Base-by-base conservation (phyloP, 1,140 invertebrate species). In the Meteorus sp. region DNA sequence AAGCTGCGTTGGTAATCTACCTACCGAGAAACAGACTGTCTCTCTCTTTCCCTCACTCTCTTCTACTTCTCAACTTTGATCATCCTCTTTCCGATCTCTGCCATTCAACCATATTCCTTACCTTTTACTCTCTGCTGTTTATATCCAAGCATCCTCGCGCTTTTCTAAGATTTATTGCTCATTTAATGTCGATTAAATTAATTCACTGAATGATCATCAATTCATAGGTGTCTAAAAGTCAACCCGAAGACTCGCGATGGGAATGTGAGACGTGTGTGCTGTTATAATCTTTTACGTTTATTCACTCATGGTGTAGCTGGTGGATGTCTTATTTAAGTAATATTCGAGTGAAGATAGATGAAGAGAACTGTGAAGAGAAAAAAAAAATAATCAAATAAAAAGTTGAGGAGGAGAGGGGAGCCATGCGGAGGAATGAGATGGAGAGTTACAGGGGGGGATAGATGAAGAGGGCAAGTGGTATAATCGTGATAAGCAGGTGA, bases 401-500 rank as follows among this genome's bases (percentile, higher is more conserved):
- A n/a, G n/a, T n/a, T n/a, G n/a, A n/a, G n/a, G n/a, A n/a, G n/a
- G n/a, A n/a, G n/a, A n/a, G n/a, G n/a, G n/a, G n/a, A n/a, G n/a
- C n/a, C n/a, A n/a, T n/a, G n/a, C n/a, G n/a, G n/a, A n/a, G 51
- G 41, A 35, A 53, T 3, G 27, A 56, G 52, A 53, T 44, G 50
- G 17, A 61, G 55, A 22, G 35, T 44, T 53, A 59, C 29, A 51
- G 48, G 44, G 62, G 41, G 44, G 51, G 59, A 35, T 65, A 53
- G 61, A 45, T 31, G 39, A 65, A 11, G 39, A 50, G 65, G 65
- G 61, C 66, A 70, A 76, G 75, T 74, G 73, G 78, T 78, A 80
- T 77, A 78, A 80, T 80, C 78, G 69, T 80, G 78, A 80, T 80
- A 80, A 80, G 77, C 78, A 78, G 77, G 78, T 80, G 78, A 80